Percentiles rank a stretch among this genome's conserved stretches.
phyloP scores from a whole-genome alignment of 2,797 vertebrate species.

The Capromys pilorides region DNA sequence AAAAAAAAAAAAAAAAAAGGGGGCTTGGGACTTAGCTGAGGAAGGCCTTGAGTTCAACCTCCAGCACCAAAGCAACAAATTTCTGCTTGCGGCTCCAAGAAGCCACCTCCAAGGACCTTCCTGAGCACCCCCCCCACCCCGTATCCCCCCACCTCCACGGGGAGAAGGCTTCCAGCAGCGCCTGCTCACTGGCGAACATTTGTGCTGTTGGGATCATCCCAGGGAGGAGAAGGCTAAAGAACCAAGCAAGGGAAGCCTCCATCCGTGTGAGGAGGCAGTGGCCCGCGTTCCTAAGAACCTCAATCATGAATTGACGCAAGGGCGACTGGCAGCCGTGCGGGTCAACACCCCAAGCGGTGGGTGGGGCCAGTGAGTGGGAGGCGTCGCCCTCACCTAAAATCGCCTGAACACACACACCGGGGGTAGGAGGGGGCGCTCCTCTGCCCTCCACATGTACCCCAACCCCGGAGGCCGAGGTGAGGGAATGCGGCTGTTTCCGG shows the following conservation, averaged over 20 bases:
- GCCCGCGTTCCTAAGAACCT: not conserved
- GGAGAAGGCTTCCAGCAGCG: not conserved
- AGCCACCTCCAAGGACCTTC: not conserved
- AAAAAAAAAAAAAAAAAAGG: too few species aligned
- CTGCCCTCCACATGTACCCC: not conserved
- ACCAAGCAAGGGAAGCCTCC: not conserved
- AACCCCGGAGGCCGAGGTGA: not conserved
- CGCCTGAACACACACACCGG: not conserved
- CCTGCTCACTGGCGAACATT: not conserved
- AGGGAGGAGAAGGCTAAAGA: not conserved
- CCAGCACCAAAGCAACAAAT: not conserved
- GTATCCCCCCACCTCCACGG: too few species aligned
- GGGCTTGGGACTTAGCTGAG: not conserved
- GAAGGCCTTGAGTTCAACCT: not conserved
- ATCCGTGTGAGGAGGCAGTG: not conserved
- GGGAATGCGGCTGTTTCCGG: accelerated
- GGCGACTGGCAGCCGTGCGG: not conserved
- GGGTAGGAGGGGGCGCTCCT: not conserved
- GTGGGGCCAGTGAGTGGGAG: not conserved
- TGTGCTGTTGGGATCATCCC: not conserved
- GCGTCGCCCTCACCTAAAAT: not conserved
- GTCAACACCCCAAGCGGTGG: not conserved
- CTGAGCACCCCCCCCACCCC: not conserved
- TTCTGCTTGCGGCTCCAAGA: not conserved
- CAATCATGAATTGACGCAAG: not conserved